Evolutionary conservation across 2,797 vertebrate species (phyloP), one percentile per base, ranked within the genome.

Genomic region (Onychomys leucogaster): DNA sequence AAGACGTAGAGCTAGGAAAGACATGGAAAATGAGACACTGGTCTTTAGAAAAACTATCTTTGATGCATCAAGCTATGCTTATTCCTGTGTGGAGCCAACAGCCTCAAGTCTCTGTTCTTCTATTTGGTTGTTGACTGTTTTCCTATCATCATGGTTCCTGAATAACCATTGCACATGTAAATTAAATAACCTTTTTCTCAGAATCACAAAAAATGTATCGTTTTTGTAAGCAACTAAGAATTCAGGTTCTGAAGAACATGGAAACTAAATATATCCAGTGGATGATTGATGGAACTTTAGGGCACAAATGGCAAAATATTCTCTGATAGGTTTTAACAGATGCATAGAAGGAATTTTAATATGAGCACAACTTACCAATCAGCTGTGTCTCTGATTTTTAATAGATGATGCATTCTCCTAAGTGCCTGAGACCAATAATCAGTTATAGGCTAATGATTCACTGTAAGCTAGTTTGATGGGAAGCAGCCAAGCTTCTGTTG

Each of bases 391-490:
- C 23, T 94, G 93, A 95, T 19, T 55, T 80, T 71, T 52, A 65
- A 71, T n/a, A 77, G 63, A 95, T 67, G 78, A 69, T 90, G 29
- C 27, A 49, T 94, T 96, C 92, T 91, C 94, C 95, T 59, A 97
- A 98, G 98, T 97, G 98, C 98, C 98, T 98, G 80, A 91, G 59
- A 92, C 95, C 90, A 94, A 49, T 65, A 78, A 81, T 52, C 29
- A 75, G 57, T 88, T 86, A 73, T 57, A 19, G 59, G 65, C 63
- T 46, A 25, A 78, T 93, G 61, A 73, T 73, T 93, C 55, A 59
- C 55, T 94, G 84, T 89, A 84, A 5, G 41, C 41, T 69, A 57
- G 43, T 77, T 84, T 87, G 23, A 14, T 88, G 78, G 69, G 25
- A 90, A 92, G 41, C 67, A 21, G 49, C 89, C 87, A 83, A 34